Base-by-base conservation (phyloP, 2,888 invertebrate species). In the Margaritifera margaritifera region DNA sequence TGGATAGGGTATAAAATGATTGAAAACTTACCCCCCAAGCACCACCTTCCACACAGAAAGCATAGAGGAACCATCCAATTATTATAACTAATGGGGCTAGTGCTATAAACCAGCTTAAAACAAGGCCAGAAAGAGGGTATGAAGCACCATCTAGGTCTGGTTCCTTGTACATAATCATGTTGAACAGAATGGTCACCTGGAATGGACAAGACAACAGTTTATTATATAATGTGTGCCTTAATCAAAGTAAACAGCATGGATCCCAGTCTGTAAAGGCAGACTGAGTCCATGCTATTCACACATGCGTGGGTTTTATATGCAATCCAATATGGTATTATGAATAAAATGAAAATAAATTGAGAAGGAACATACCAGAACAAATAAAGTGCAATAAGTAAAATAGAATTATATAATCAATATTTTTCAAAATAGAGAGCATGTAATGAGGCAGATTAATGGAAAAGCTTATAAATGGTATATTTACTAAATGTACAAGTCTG, bases 101-200 rank as follows among this genome's bases (percentile, higher is more conserved):
- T 19, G 85, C 85, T n/a, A 90, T 87, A 24, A 88, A 58, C 89
- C 90, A 89, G 19, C 88, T 89, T 0, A 90, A 59, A 50, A 75
- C 81, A 53, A 86, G 74, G 4, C 88, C 86, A 84, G 86, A 88
- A 2, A 42, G 60, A 2, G 90, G 89, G 74, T 87, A 90, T 1
- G 73, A 67, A 51, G 84, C 80, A 20, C 79, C 81, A 53, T 84
- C 84, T 54, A 87, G 80, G 8, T 75, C 75, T 5, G 88, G 84
- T 55, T 83, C 81, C 66, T 87, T 86, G 74, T 84, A 87, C 72
- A 81, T 82, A 31, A 82, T 66, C 58, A 80, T 78, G 74, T 88
- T 88, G 75, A 86, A 79, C 15, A 88, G 64, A 19, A 86, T 82
- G 3, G 84, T 85, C 18, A 84, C 64, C 86, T 88, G 82, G 4